A percentile compares a stretch with the other conserved stretches of the same genome.
These are phyloP conservation scores for Lapara coniferarum DNA, from an alignment of 2,888 invertebrate species.

Conservation along the genomic window DNA sequence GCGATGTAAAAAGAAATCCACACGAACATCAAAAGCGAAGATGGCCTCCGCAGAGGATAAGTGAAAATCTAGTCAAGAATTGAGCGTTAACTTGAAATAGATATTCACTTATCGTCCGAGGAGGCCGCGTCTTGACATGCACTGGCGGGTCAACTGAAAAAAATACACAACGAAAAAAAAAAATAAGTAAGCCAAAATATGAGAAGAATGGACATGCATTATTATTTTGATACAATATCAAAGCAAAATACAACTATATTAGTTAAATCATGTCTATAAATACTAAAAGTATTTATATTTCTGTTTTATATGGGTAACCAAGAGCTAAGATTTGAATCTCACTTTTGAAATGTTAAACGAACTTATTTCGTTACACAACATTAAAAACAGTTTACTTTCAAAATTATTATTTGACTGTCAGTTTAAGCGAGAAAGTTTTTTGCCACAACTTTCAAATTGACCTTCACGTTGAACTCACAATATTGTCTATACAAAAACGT, in stretches of 20 bases:
- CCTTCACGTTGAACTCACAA: background rate
- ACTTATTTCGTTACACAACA: conserved; percentile 13
- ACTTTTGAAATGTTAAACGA: background rate
- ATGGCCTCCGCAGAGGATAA: conserved; percentile 78
- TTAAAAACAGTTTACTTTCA: conserved; percentile 13
- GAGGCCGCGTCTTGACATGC: conserved; percentile 47
- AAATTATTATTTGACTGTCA: background rate
- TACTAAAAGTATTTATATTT: background rate
- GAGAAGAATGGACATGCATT: background rate
- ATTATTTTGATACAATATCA: no score
- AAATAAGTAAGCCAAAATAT: conserved; percentile 28
- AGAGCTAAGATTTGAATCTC: background rate
- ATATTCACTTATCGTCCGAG: conserved; percentile 82
- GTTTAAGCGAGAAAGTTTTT: background rate
- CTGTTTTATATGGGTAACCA: background rate
- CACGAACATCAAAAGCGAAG: conserved; percentile 67
- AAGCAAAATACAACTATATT: no score
- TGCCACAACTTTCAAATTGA: conserved; percentile 2
- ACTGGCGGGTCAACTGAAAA: conserved; percentile 47
- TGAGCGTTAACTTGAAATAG: conserved; percentile 76
- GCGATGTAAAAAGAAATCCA: conserved; percentile 45
- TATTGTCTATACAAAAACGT: background rate
- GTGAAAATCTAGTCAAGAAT: conserved; percentile 87
- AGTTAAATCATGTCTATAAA: no score
- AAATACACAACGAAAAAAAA: conserved; percentile 40